Evolutionary conservation across 2,888 invertebrate species (phyloP), one percentile per base, ranked within the genome.

Genomic region (Chloroclystis v-ata): DNA sequence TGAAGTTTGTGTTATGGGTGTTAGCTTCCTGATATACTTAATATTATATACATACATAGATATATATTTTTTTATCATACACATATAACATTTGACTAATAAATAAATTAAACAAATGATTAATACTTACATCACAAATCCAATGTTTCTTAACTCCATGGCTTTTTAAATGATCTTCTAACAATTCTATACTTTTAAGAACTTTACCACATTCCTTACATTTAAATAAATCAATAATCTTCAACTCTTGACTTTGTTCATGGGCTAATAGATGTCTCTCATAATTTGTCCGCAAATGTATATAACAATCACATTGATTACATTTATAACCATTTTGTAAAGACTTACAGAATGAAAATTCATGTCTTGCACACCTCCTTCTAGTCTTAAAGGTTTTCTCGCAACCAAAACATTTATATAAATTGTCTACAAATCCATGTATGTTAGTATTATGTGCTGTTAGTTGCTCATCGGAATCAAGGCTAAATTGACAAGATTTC

Each of bases 401-500:
- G 44, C 86, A 87, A 0, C 86, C 86, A 47, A 80, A 86, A 59
- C 86, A 87, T 54, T 76, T 79, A 28, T 67, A 82, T 1, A 63
- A 6, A 0, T 69, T 73, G 39, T 70, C 56, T 2, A 65, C 60
- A 50, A 81, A 69, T 0, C 82, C 78, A 47, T 85, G 84, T 5
- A 50, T 56, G 42, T 72, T 60, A 1, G 63, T 56, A 49, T 81
- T 84, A 33, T 86, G 86, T 1, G 47, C 16, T 0, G 51, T 50
- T 12, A 79, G 57, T 3, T 58, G 60, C 1, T 74, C 68, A 8
- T 45, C 33, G 9, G 51, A 67, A 28, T 65, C 60, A 9, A 76
- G 70, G 41, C 84, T 75, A 37, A 64, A 42, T 33, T 70, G 67
- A 43, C 86, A 86, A 26, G 35, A 35, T 35, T 20, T 35, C 7